Conservation (phyloP, 2,797 vertebrate genomes). For the Chloroceryle inda region DNA sequence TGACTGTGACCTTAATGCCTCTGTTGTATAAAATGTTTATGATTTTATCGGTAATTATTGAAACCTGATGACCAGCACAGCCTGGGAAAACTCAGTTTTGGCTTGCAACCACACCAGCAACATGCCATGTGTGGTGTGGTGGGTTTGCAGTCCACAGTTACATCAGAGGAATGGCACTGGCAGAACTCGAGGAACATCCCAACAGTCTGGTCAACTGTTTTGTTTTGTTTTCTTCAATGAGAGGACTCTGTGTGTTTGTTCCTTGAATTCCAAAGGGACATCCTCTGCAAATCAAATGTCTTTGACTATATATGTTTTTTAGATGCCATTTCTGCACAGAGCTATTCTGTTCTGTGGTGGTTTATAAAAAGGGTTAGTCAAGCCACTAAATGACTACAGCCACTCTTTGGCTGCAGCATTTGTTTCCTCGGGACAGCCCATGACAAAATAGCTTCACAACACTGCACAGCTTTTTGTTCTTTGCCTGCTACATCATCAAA, state of each 20-base stretch:
- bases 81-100: not conserved
- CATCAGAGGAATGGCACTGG: not conserved
- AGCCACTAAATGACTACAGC: not conserved
- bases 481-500: slow-evolving; percentile 26
- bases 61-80: not conserved
- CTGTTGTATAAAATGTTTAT: not conserved
- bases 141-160: not conserved
- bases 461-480: not conserved
- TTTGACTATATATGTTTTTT: not conserved
- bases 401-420: not conserved
- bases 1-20: not conserved
- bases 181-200: not conserved
- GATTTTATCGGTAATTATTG: not conserved
- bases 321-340: not conserved
- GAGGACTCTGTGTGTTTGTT: not conserved
- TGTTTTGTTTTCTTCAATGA: not conserved
- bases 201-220: not conserved
- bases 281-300: not conserved
- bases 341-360: not conserved
- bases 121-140: not conserved
- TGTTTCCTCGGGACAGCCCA: not conserved
- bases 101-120: not conserved
- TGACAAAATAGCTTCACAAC: not conserved
- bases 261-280: not conserved
- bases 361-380: not conserved